Evolutionary conservation across 1,140 invertebrate species (phyloP), one percentile per base, ranked within the genome.

Genomic region (Propsilocerus akamusi): DNA sequence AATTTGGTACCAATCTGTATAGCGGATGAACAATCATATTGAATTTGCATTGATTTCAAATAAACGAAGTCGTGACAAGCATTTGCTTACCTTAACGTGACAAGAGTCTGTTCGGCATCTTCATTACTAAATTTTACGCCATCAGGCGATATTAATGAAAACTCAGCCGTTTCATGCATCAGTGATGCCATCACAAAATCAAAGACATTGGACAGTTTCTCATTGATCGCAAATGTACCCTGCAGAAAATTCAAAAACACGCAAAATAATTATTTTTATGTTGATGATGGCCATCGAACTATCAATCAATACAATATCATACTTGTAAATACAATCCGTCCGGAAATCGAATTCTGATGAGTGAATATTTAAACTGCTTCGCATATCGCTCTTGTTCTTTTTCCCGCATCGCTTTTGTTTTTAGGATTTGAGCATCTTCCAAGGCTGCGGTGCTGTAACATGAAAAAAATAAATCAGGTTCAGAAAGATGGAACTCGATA

Each of bases 351-450:
- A 95, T 73, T 54, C 91, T 66, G 46, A 96, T 80, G 2, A 94
- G 66, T 5, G 83, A 75, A 60, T 83, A 97, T 57, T 81, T 81
- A 63, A 95, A 96, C 64, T 83, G 82, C 49, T 79, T 72, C 56
- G 83, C 72, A 59, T 84, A 82, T 48, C 80, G 67, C 51, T 79
- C 61, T 62, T 90, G 86, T 47, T 92, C 83, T 56, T 83, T 82
- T 64, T 95, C 90, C 11, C 90, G 64, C 86, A 95, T 94, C 0
- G 86, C 88, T 69, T 91, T 93, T 0, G 92, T 96, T 49, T 86
- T 70, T 2, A 97, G 63, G 71, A 89, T 83, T 56, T 84, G 75
- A 56, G 77, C 76, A 59, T 74, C 80, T 60, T 94, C 89, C 12
- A 86, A 72, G 24, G 75, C 76, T 65, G 91, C 84, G n/a, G 71